Evolutionary conservation across 2,888 invertebrate genomes (phyloP).

Genomic region (Willowsia nigromaculata): DNA sequence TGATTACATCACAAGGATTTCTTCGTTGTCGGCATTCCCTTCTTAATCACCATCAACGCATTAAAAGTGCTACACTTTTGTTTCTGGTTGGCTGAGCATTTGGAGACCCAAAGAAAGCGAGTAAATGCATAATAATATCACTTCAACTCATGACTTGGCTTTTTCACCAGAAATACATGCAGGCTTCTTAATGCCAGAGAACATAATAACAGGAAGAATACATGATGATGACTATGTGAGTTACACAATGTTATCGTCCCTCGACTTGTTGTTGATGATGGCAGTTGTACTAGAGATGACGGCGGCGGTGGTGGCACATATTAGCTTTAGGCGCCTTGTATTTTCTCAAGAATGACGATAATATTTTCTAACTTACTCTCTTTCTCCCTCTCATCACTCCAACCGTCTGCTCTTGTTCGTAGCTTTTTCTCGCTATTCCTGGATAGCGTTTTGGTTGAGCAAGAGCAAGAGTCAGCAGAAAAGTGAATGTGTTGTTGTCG

Average conservation of each 20-base stretch:
- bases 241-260: slow-evolving; percentile 44
- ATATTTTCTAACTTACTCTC: slow-evolving; percentile 53
- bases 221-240: neutral
- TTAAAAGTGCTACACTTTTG: neutral
- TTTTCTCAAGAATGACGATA: slow-evolving; percentile 64
- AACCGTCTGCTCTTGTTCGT: slow-evolving; percentile 2
- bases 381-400: slow-evolving; percentile 13
- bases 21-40: neutral
- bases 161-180: no score
- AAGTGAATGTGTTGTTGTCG: neutral
- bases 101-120: neutral
- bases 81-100: slow-evolving; percentile 16
- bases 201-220: slow-evolving; percentile 19
- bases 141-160: no score
- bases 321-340: slow-evolving; percentile 62
- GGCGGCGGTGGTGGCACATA: slow-evolving; percentile 24
- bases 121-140: slow-evolving; percentile 30
- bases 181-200: neutral
- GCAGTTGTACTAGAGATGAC: neutral
- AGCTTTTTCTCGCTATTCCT: neutral
- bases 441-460: neutral
- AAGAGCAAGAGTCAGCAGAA: neutral
- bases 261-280: neutral
- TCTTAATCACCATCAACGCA: neutral
- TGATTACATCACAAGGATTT: slow-evolving; percentile 43